Percentiles rank a stretch among this genome's conserved stretches.
phyloP scores from a whole-genome alignment of 1,140 invertebrate genomes.

The Drosophila auraria region DNA sequence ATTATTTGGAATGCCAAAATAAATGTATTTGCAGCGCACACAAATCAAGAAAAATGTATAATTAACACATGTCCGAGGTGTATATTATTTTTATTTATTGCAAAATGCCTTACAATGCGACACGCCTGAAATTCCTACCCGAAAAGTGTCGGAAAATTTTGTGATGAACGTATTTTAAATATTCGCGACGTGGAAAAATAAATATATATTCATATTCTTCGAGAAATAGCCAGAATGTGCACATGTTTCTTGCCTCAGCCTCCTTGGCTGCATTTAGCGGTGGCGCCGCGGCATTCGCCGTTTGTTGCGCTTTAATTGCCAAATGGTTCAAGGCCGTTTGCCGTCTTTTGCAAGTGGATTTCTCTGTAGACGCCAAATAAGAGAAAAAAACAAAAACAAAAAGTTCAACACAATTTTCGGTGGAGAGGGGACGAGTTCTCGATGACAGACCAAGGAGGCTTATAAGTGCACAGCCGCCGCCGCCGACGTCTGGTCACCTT shows the following conservation, averaged over 20 bases:
- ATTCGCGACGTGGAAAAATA: constrained; percentile 6
- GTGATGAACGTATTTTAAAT: constrained; percentile 31
- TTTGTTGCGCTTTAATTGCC: constrained; percentile 48
- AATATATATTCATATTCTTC: neutral
- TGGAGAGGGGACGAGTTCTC: too few species aligned
- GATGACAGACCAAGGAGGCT: constrained; percentile 39
- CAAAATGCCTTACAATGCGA: constrained; percentile 37
- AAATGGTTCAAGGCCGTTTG: constrained; percentile 51
- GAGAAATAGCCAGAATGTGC: constrained; percentile 11
- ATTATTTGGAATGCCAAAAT: neutral
- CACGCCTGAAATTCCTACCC: constrained; percentile 20
- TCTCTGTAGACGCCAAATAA: constrained; percentile 30
- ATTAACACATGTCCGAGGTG: constrained; percentile 35
- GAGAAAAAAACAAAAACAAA: neutral
- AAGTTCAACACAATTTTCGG: constrained; percentile 3
- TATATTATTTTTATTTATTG: constrained; percentile 32
- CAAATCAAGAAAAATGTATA: constrained; percentile 17
- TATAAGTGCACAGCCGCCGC: neutral
- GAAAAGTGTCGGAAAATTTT: constrained; percentile 10
- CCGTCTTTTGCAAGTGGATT: constrained; percentile 41
- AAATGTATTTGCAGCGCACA: neutral
- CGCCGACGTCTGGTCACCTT: constrained; percentile 9
- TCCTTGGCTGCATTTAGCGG: constrained; percentile 45
- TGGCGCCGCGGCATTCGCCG: constrained; percentile 27
- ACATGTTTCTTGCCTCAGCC: neutral